Base-by-base conservation (phyloP, 2,797 vertebrate genomes). In the Aeoliscus strigatus region DNA sequence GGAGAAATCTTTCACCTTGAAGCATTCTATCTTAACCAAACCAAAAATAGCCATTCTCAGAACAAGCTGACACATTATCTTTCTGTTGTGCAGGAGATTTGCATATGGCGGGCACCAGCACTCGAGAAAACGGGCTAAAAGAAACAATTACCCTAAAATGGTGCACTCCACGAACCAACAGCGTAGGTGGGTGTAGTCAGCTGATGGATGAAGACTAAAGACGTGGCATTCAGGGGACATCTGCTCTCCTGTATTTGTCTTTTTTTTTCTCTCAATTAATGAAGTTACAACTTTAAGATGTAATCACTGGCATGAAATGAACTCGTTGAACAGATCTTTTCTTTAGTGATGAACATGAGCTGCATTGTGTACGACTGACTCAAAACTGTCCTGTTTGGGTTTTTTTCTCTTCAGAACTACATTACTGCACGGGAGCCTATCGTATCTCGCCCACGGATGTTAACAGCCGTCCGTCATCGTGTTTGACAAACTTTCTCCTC, bases 361-460 rank as follows among this genome's bases (percentile, higher is more conserved):
- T n/a, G n/a, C n/a, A n/a, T n/a, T n/a, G n/a, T n/a, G n/a, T n/a
- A n/a, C n/a, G n/a, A n/a, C n/a, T n/a, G n/a, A n/a, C n/a, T n/a
- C n/a, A n/a, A n/a, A n/a, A n/a, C n/a, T n/a, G n/a, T n/a, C n/a
- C n/a, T n/a, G n/a, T n/a, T n/a, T n/a, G n/a, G n/a, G n/a, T 24
- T 31, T 8, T 14, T 8, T 2, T 15, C 25, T 8, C 12, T 74
- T 64, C 83, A 98, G 96, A 99, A 47, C 73, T 99, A 36, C 95
- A 99, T 75, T 99, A 97, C 73, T 99, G 96, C 64, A 98, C 94
- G 2, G 96, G 96, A 56, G 96, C 96, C 0, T 98, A 91, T 65
- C 91, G 96, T 51, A 99, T 99, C 71, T 98, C 96, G 25, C 96
- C 96, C 1, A 97, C 98, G 21, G 96, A 99, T 31, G 96, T 99